Conservation (phyloP, 2,797 vertebrate genomes). For the Austrolebias charrua region DNA sequence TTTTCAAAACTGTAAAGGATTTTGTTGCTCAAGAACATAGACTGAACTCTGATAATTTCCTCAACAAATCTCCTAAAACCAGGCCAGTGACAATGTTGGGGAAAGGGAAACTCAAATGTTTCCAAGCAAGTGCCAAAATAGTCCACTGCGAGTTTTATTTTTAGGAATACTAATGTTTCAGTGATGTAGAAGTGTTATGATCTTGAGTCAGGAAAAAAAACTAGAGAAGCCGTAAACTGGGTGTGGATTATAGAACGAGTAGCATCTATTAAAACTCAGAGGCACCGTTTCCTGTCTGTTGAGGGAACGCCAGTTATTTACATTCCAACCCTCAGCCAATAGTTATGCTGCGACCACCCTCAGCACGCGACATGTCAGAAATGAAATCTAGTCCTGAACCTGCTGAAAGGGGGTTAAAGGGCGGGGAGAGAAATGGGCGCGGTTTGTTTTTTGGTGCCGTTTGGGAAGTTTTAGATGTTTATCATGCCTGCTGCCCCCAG, state of each 20-base stretch:
- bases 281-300: conserved; percentile 73
- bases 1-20: too few species aligned
- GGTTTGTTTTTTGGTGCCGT: conserved; percentile 49
- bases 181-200: background rate
- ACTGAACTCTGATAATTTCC: too few species aligned
- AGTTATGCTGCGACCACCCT: conserved; percentile 35
- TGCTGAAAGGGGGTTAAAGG: conserved; percentile 33
- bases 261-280: conserved; percentile 65
- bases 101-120: background rate
- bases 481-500: conserved; percentile 50
- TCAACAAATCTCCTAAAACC: background rate
- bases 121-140: background rate
- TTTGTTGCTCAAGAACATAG: too few species aligned
- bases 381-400: conserved; percentile 49
- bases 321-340: conserved; percentile 63
- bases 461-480: conserved; percentile 65
- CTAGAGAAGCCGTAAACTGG: conserved; percentile 30
- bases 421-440: conserved; percentile 43
- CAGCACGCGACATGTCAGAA: conserved; percentile 41
- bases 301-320: conserved; percentile 69
- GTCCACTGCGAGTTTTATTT: background rate
- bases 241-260: conserved; percentile 58
- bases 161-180: background rate
- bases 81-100: background rate
- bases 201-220: background rate